Evolutionary conservation across 2,113 vertebrate genomes (phyloP), one percentile per base, ranked within the genome.

Genomic region (Siniperca chuatsi): DNA sequence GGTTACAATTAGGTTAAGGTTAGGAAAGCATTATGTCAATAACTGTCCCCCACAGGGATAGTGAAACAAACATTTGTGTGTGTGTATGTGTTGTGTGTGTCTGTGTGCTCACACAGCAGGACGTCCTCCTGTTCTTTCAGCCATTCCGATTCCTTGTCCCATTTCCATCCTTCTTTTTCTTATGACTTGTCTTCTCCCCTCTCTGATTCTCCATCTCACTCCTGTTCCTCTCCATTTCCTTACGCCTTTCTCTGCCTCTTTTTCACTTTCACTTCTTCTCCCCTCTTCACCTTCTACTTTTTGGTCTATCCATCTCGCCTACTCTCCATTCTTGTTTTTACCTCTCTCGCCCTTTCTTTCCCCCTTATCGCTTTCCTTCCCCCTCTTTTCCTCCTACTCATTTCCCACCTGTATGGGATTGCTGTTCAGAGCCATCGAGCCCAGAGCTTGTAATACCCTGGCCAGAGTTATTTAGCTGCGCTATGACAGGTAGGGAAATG

Each of bases 401-500:
- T 93, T 93, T 93, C 81, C 84, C 81, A 90, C 91, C 92, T 91
- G 87, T 81, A 81, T 75, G 78, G 85, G 86, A 90, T 83, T 88
- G 89, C 87, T 91, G 89, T 90, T 92, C 70, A 65, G 76, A 84
- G 79, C 77, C 76, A 79, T 71, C 25, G 72, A 76, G 85, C 89
- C 79, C 68, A 54, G 61, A 78, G 74, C 88, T 74, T 86, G 87
- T 93, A 92, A 92, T 90, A 86, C 89, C 91, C 89, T 79, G 90
- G 87, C 90, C 87, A 78, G 88, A 93, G 93, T 94, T 91, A 93
- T 93, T 93, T 92, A 92, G 92, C 81, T 18, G 70, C 50, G 64
- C 85, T 82, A 78, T 92, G 92, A 94, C 93, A 94, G 93, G 90
- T 79, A 82, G 86, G 88, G 89, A 95, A 94, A 95, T 94, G 88